Base-by-base conservation (phyloP, 2,888 invertebrate species). In the Pycnomerus fuliginosus region DNA sequence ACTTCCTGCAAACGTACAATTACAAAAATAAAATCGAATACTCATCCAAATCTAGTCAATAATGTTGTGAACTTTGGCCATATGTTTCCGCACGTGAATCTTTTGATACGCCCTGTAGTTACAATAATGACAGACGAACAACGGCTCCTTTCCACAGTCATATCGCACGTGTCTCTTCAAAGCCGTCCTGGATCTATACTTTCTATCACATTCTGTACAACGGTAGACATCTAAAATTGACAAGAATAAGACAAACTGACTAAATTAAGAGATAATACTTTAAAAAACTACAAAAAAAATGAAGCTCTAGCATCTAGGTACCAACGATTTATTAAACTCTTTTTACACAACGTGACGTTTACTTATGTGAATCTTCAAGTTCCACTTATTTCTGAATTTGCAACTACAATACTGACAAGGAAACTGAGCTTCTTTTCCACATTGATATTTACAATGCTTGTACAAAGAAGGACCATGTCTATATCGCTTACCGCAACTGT, bases 341-440 rank as follows among this genome's bases (percentile, higher is more conserved):
- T 5, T 20, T 20, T 8, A 20, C 20, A 20, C 8, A 14, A 13
- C 22, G 30, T 39, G 39, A 14, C 20, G 20, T 16, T 33, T 40
- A 12, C 17, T 13, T 8, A 20, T 7, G 33, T 50, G 50, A 7
- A 37, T 44, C 16, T 44, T 46, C 10, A 50, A 17, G 22, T 50
- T 47, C 28, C 40, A 43, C 20, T 42, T 34, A 10, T 40, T 42
- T 17, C 44, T 35, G 23, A 44, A 50, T 13, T 34, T 38, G 38
- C 41, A 41, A 28, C 31, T 31, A 25, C 50, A 50, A 78, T 57
- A 83, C 84, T 69, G 86, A 85, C 20, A 87, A 84, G 60, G 85
- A 84, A 13, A 87, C 76, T 73, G 87, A 85, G 60, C 76, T 67
- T 87, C 86, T 63, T 87, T 83, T 53, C 87, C 86, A 60, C 79